Evolutionary conservation across 2,797 vertebrate genomes (phyloP).

Genomic region (Hemitrygon akajei): DNA sequence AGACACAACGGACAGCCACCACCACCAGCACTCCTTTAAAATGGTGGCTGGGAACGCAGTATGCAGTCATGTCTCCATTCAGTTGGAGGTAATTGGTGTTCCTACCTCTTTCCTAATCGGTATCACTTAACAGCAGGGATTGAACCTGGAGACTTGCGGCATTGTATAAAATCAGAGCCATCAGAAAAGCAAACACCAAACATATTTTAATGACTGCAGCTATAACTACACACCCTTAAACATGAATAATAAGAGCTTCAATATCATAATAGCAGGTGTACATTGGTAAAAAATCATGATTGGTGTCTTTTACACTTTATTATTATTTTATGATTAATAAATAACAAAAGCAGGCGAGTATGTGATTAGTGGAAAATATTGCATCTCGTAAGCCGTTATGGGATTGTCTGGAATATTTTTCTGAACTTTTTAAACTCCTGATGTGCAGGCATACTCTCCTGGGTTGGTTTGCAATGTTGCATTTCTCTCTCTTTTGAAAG

Average conservation of each 20-base stretch:
- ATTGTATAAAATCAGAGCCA: background rate
- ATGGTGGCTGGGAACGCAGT: background rate
- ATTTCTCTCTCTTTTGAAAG: conserved; percentile 13
- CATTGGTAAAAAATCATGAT: background rate
- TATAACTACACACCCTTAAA: background rate
- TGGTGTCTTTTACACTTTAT: background rate
- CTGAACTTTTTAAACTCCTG: background rate
- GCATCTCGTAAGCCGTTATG: background rate
- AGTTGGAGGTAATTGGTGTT: background rate
- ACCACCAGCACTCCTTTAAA: no score
- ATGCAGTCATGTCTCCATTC: background rate
- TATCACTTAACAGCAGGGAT: background rate
- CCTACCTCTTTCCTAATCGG: background rate
- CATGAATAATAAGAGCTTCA: background rate
- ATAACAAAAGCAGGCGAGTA: background rate
- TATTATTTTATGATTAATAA: background rate
- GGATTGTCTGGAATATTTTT: background rate
- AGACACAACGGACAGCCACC: no score
- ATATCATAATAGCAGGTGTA: background rate
- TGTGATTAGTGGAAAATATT: background rate
- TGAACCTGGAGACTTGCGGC: background rate
- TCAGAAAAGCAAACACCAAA: background rate
- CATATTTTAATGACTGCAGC: background rate
- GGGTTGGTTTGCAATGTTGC: background rate
- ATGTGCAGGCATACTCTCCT: background rate